phyloP scores from a whole-genome alignment of 1,140 invertebrate genomes.

The Macrocentrus cingulum region DNA sequence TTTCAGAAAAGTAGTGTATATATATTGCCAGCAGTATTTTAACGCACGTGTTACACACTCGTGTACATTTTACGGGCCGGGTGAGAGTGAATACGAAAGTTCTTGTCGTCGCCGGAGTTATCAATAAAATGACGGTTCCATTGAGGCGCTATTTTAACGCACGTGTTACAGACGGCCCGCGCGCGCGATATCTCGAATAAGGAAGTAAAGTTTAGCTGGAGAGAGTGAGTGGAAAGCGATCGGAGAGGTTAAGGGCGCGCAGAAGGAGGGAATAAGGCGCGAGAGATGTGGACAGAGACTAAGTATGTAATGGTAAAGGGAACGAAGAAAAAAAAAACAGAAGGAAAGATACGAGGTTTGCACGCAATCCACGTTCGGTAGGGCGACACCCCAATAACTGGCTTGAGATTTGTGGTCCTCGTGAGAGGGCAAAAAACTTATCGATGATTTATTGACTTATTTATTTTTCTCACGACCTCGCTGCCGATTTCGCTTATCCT shows the following conservation, averaged over 20 bases:
- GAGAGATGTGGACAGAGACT: slow-evolving; percentile 33
- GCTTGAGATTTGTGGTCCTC: slow-evolving; percentile 45
- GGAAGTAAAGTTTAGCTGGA: slow-evolving; percentile 18
- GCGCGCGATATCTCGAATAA: slow-evolving; percentile 14
- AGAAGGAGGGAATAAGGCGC: slow-evolving; percentile 23
- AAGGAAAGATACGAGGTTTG: slow-evolving; percentile 37
- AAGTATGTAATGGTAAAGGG: slow-evolving; percentile 31
- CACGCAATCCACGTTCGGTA: slow-evolving; percentile 43
- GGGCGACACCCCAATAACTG: slow-evolving; percentile 46
- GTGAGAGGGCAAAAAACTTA: slow-evolving; percentile 39
- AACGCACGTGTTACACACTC: slow-evolving; percentile 29
- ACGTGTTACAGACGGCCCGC: slow-evolving; percentile 28
- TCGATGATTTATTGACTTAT: slow-evolving; percentile 45
- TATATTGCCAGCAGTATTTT: slow-evolving; percentile 23
- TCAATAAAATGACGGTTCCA: slow-evolving; percentile 29
- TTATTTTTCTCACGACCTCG: slow-evolving; percentile 33
- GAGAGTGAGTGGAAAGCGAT: slow-evolving; percentile 14
- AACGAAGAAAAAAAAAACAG: slow-evolving; percentile 29
- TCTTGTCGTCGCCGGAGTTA: slow-evolving; percentile 17
- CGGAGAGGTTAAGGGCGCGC: neutral
- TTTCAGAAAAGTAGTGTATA: slow-evolving; percentile 10
- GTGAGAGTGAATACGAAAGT: slow-evolving; percentile 25
- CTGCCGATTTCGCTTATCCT: slow-evolving; percentile 33
- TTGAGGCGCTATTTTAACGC: slow-evolving; percentile 29
- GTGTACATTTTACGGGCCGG: slow-evolving; percentile 16